Percentiles rank a stretch among this genome's conserved stretches.
These are phyloP conservation scores for Gasteruption jaculator DNA, from an alignment of 2,888 invertebrate species.

Conservation along the genomic window DNA sequence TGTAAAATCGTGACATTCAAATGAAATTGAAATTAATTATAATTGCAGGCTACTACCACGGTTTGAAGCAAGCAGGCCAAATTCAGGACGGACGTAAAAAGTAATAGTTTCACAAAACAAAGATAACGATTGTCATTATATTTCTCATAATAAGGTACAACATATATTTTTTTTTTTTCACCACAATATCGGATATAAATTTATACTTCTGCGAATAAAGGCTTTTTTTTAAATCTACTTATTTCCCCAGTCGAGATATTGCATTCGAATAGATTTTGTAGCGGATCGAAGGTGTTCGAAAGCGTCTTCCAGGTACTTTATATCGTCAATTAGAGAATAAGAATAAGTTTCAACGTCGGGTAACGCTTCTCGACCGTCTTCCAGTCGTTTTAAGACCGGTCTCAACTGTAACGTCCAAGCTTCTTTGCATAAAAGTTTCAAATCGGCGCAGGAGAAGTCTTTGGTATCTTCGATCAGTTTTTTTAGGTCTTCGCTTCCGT, in stretches of 20 bases:
- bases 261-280: no score
- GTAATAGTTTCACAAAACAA: slow-evolving; percentile 23
- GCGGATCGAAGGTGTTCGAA: no score
- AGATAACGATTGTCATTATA: no score
- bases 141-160: slow-evolving; percentile 18
- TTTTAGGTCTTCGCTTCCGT: slow-evolving; percentile 51
- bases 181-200: no score
- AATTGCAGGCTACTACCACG: slow-evolving; percentile 44
- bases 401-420: slow-evolving; percentile 78
- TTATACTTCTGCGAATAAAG: no score
- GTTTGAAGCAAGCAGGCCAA: slow-evolving; percentile 39
- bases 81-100: slow-evolving; percentile 34
- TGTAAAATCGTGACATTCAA: neutral
- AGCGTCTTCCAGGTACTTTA: neutral
- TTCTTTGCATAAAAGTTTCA: slow-evolving; percentile 83
- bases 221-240: no score
- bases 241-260: no score
- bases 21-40: slow-evolving; percentile 1
- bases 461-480: slow-evolving; percentile 59
- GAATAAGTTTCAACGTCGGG: neutral
- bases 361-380: slow-evolving; percentile 32
- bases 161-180: no score
- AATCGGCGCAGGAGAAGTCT: slow-evolving; percentile 85
- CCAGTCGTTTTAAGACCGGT: slow-evolving; percentile 58
- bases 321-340: slow-evolving; percentile 1